A percentile compares a stretch with the other conserved stretches of the same genome.
phyloP scores from a whole-genome alignment of 1,140 invertebrate genomes.

The Andrena cerasifolii region DNA sequence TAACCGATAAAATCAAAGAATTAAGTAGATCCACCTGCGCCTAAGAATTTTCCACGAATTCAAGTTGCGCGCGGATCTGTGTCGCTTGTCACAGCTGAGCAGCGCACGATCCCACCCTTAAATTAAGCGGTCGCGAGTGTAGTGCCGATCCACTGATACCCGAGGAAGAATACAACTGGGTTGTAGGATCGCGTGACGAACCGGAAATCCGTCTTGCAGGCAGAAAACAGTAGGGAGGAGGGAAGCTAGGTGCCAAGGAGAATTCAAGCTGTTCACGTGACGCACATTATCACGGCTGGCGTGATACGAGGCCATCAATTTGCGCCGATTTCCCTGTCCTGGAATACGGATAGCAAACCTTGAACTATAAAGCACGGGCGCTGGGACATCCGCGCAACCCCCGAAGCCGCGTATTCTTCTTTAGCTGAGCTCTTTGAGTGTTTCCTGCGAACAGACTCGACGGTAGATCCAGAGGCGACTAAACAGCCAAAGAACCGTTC shows the following conservation, averaged over 20 bases:
- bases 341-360: constrained; percentile 35
- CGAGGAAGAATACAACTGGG: too few relatives aligned
- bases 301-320: constrained; percentile 35
- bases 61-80: too few relatives aligned
- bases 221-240: neutral
- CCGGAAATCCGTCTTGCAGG: constrained; percentile 33
- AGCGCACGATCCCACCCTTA: too few relatives aligned
- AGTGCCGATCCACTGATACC: neutral
- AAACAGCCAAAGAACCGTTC: neutral
- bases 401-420: neutral
- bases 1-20: neutral
- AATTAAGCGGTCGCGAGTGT: neutral
- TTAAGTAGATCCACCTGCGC: too few relatives aligned
- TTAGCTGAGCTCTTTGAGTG: neutral
- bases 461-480: neutral
- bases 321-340: constrained; percentile 17
- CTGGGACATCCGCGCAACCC: constrained; percentile 15
- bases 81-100: too few relatives aligned
- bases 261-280: constrained; percentile 32
- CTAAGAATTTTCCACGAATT: too few relatives aligned
- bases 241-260: constrained; percentile 20
- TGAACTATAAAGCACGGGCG: constrained; percentile 42
- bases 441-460: neutral
- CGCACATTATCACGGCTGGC: constrained; percentile 37
- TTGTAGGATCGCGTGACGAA: constrained; percentile 41